phyloP scores from a whole-genome alignment of 2,113 vertebrate genomes.

The Paralichthys olivaceus region DNA sequence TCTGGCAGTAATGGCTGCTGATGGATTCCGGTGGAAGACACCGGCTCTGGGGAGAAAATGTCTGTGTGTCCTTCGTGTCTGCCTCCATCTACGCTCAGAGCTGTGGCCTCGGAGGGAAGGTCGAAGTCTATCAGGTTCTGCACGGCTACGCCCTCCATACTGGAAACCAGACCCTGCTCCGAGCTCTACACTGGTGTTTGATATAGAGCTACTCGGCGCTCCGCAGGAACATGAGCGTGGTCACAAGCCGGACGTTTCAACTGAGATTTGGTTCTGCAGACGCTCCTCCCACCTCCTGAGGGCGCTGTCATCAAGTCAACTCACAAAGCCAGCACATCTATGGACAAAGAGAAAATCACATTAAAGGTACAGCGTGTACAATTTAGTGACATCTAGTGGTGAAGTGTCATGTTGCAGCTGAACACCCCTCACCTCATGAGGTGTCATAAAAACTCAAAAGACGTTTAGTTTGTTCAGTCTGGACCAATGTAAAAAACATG shows the following conservation, averaged over 20 bases:
- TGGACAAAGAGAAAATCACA: conserved; percentile 14
- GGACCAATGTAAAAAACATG: no score
- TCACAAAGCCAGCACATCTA: conserved; percentile 59
- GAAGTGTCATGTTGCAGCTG: no score
- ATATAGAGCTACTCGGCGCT: background rate
- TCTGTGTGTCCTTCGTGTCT: conserved; percentile 45
- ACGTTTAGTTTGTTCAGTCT: no score
- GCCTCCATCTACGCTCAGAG: conserved; percentile 49
- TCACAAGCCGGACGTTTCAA: background rate
- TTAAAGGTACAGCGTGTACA: background rate
- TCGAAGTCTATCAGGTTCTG: conserved; percentile 91
- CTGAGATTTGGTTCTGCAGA: conserved; percentile 4
- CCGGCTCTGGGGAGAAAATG: conserved; percentile 69
- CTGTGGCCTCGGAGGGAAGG: conserved; percentile 64
- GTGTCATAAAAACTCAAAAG: no score
- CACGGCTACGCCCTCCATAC: conserved; percentile 87
- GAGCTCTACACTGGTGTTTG: background rate
- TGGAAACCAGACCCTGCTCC: conserved; percentile 10
- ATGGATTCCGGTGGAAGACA: conserved; percentile 21
- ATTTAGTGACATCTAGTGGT: no score
- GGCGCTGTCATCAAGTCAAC: conserved; percentile 55
- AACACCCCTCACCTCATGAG: no score
- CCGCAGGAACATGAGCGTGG: conserved; percentile 30
- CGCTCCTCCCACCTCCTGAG: conserved; percentile 23
- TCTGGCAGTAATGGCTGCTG: conserved; percentile 61